A percentile compares a stretch with the other conserved stretches of the same genome.
phyloP scores from a whole-genome alignment of 2,888 invertebrate species.

The Cylloceria caligata region DNA sequence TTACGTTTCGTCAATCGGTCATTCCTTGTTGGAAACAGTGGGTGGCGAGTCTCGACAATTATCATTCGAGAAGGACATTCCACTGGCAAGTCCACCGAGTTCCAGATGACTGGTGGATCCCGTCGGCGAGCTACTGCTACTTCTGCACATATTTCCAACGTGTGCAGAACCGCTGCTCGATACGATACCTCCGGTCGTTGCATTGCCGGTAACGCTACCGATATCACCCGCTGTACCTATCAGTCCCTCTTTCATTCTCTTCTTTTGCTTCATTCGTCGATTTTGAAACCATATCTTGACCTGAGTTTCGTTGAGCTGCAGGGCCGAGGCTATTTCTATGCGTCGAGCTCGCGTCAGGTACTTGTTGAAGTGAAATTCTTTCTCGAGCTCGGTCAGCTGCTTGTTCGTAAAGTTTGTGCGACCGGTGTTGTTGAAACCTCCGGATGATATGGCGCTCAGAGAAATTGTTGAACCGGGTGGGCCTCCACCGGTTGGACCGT shows the following conservation, averaged over 20 bases:
- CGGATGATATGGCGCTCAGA: constrained; percentile 70
- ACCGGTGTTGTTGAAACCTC: constrained; percentile 91
- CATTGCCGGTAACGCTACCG: constrained; percentile 69
- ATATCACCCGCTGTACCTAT: constrained; percentile 86
- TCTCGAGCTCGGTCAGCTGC: constrained; percentile 99
- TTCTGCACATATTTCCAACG: constrained; percentile 79
- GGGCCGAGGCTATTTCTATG: constrained; percentile 98
- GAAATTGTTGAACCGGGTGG: constrained; percentile 72
- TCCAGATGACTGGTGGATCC: constrained; percentile 79
- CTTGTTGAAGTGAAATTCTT: constrained; percentile 99
- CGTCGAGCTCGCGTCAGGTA: constrained; percentile 98
- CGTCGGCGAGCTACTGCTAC: constrained; percentile 82
- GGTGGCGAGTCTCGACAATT: constrained; percentile 89
- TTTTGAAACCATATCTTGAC: constrained; percentile 99
- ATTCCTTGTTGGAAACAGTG: constrained; percentile 78
- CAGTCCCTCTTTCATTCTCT: constrained; percentile 97
- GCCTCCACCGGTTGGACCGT: constrained; percentile 67
- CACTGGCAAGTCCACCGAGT: constrained; percentile 71
- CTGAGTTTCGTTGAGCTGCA: constrained; percentile 99
- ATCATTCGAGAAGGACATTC: constrained; percentile 87
- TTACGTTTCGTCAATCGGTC: constrained; percentile 67
- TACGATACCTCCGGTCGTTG: constrained; percentile 68
- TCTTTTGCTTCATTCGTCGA: constrained; percentile 99
- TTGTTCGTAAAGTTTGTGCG: constrained; percentile 99
- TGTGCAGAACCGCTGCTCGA: constrained; percentile 74